phyloP scores from a whole-genome alignment of 2,113 vertebrate genomes.

The Cephalopholis sonnerati region DNA sequence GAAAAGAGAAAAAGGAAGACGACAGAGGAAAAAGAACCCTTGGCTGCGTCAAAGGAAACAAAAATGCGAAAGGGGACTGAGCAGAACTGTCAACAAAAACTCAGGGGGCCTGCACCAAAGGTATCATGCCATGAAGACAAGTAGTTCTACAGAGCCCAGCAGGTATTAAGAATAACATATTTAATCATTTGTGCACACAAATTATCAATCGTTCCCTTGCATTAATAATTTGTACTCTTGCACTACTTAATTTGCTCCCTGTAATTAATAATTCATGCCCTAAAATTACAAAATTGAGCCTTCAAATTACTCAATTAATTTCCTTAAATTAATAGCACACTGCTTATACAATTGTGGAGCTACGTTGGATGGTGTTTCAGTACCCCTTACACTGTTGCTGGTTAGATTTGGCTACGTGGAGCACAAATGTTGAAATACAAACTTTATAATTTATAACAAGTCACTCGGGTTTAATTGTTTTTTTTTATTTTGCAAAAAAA shows the following conservation, averaged over 20 bases:
- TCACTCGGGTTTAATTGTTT: not conserved
- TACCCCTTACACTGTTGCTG: not conserved
- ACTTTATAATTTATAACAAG: not conserved
- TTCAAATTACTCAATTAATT: conserved; percentile 36
- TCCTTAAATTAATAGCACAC: conserved; percentile 32
- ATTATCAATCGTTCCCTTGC: conserved; percentile 7
- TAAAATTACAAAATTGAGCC: conserved; percentile 40
- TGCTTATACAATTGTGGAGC: not conserved
- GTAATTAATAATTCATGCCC: conserved; percentile 54
- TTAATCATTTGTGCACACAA: conserved; percentile 35
- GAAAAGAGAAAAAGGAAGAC: not conserved
- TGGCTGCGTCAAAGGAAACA: conserved; percentile 50
- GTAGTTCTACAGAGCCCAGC: conserved; percentile 12
- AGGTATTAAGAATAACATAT: conserved; percentile 20
- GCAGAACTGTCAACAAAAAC: conserved; percentile 38
- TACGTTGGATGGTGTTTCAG: not conserved
- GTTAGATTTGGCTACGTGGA: not conserved
- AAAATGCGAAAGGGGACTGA: conserved; percentile 48
- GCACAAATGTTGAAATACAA: not conserved
- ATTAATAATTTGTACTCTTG: conserved; percentile 47
- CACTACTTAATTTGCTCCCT: conserved; percentile 29
- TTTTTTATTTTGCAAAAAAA: not conserved
- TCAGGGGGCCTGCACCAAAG: conserved; percentile 27
- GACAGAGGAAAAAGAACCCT: not conserved
- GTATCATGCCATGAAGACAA: conserved; percentile 3